Percentiles rank a stretch among this genome's conserved stretches.
These are phyloP conservation scores for Hydrolagus colliei DNA, from an alignment of 2,797 vertebrate species.

Conservation along the genomic window DNA sequence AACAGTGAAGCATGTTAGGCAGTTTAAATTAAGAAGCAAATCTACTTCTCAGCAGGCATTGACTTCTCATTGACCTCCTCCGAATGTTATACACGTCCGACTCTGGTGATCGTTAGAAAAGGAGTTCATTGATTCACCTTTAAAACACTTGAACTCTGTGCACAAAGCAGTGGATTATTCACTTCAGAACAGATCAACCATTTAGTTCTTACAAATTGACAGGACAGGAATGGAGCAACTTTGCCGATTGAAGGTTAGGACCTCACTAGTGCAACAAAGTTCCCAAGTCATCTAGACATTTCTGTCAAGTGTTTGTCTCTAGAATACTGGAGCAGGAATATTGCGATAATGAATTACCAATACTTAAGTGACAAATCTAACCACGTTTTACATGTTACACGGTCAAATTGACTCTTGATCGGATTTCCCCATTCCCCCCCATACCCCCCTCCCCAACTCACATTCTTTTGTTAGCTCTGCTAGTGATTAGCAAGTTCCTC, in stretches of 20 bases:
- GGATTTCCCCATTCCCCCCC: not conserved
- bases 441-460: no score
- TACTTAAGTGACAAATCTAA: not conserved
- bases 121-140: constrained; percentile 9
- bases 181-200: not conserved
- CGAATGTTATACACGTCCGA: constrained; percentile 2
- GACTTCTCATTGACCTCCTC: constrained; percentile 1
- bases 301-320: not conserved
- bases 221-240: not conserved
- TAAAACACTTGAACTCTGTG: not conserved
- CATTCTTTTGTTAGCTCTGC: not conserved
- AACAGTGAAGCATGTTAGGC: not conserved
- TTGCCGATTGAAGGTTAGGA: not conserved
- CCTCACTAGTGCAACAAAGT: not conserved
- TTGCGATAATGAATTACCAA: constrained; percentile 11
- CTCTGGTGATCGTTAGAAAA: not conserved
- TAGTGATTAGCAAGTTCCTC: not conserved
- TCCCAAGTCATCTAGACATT: not conserved
- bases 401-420: not conserved
- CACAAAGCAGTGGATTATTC: not conserved
- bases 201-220: not conserved
- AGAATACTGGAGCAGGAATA: not conserved
- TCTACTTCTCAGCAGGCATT: not conserved
- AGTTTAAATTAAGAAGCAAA: not conserved
- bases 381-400: not conserved